phyloP scores from a whole-genome alignment of 1,140 invertebrate species.

The Linepithema humile region DNA sequence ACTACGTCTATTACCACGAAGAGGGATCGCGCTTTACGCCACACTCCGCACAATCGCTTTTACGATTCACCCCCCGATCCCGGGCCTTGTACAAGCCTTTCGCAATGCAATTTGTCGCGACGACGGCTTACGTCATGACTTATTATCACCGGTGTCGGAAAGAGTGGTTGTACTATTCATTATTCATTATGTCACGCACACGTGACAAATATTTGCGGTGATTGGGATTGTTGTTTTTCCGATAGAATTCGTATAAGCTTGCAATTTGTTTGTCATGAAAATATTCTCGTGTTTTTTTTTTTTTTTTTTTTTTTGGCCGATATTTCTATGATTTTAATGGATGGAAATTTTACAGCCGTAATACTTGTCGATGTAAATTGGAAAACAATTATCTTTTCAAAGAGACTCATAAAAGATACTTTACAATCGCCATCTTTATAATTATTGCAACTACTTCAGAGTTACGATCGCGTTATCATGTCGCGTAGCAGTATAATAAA shows the following conservation, averaged over 20 bases:
- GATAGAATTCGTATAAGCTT: not conserved
- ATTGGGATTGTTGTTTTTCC: not conserved
- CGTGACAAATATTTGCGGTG: not conserved
- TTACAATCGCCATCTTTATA: constrained; percentile 6
- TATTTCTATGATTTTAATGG: not conserved
- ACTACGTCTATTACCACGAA: constrained; percentile 65
- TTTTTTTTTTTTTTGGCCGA: not conserved
- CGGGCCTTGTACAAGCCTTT: constrained; percentile 55
- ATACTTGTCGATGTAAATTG: not conserved
- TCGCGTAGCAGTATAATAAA: not conserved
- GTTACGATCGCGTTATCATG: constrained; percentile 8
- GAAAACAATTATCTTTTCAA: not conserved
- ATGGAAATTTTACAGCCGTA: not conserved
- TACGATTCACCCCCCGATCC: constrained; percentile 10
- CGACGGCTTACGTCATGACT: constrained; percentile 7
- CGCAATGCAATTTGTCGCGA: constrained; percentile 11
- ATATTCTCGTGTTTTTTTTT: not conserved
- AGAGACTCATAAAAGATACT: not conserved
- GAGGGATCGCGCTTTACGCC: constrained; percentile 56
- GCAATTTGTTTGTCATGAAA: not conserved
- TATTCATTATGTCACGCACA: not conserved
- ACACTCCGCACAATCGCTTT: constrained; percentile 63
- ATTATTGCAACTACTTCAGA: not conserved
- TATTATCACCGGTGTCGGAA: not conserved
- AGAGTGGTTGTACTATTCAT: not conserved